Percentiles rank a stretch among this genome's conserved stretches.
Evolutionary conservation across 2,888 invertebrate species (phyloP).

Genomic region (Alviniconcha strummeri): DNA sequence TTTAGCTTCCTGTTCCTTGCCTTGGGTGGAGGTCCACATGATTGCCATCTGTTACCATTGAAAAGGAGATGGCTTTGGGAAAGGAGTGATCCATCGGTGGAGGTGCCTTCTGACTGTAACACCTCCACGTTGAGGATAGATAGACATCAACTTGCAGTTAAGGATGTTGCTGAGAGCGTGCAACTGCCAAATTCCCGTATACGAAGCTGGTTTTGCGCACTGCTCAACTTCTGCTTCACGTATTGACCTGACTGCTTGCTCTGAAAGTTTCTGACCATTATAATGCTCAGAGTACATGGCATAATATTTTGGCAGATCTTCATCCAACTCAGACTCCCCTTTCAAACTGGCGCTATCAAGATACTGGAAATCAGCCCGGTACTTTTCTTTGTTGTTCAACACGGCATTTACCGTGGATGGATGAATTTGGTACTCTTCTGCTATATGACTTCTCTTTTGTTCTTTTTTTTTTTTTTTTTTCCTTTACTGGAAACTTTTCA

Average conservation of each 20-base stretch:
- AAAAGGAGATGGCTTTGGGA: constrained; percentile 2
- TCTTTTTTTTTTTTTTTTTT: too few species aligned
- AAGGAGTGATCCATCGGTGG: background rate
- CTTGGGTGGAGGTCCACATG: background rate
- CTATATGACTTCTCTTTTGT: too few species aligned
- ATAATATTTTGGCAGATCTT: background rate
- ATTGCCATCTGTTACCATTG: background rate
- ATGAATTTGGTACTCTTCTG: too few species aligned
- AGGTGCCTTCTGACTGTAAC: constrained; percentile 1
- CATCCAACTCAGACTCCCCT: constrained; percentile 8
- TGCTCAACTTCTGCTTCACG: constrained; percentile 2
- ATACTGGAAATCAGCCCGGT: background rate
- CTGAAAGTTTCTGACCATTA: background rate
- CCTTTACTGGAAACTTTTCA: too few species aligned
- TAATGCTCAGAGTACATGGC: constrained; percentile 4
- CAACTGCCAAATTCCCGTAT: constrained; percentile 8
- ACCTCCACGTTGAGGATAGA: constrained; percentile 6
- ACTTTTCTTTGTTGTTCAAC: too few species aligned
- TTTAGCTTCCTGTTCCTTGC: constrained; percentile 3
- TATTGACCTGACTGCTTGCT: constrained; percentile 1
- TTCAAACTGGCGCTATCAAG: background rate
- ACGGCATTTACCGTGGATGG: too few species aligned
- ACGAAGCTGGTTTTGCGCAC: background rate
- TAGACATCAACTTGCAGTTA: constrained; percentile 5
- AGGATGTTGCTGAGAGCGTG: constrained; percentile 5